These are phyloP conservation scores for Microplitis mediator DNA, from an alignment of 1,140 invertebrate species.

Conservation along the genomic window DNA sequence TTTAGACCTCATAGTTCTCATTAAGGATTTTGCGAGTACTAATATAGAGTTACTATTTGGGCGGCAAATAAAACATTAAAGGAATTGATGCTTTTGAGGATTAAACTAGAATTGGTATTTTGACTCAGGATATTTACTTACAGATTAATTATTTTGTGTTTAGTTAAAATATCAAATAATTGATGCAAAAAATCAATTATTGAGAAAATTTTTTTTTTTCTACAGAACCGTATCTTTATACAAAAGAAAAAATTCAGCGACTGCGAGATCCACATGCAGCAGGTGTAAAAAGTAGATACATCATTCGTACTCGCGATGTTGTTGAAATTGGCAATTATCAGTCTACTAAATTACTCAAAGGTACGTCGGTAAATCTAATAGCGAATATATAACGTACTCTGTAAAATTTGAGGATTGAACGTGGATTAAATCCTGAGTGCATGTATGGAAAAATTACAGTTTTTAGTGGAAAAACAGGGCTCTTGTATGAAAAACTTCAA, in stretches of 20 bases:
- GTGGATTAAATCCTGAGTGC: no score
- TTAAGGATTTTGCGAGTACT: no score
- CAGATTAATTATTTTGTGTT: conserved; percentile 23
- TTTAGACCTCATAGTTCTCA: no score
- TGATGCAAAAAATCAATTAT: neutral
- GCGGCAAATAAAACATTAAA: no score
- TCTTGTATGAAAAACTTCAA: no score
- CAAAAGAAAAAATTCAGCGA: conserved; percentile 63
- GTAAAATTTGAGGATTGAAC: no score
- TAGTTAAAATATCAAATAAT: neutral
- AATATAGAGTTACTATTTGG: no score
- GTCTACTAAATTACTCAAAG: conserved; percentile 60
- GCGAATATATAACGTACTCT: neutral
- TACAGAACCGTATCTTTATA: conserved; percentile 46
- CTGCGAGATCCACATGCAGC: conserved; percentile 63
- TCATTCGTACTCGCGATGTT: conserved; percentile 63
- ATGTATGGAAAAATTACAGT: no score
- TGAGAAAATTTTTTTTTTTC: conserved; percentile 12
- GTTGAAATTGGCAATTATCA: conserved; percentile 70
- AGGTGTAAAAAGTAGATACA: conserved; percentile 66
- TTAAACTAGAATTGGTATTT: no score
- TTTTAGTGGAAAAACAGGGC: no score
- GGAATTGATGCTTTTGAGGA: no score
- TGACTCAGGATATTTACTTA: no score
- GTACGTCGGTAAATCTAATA: neutral